A percentile compares a stretch with the other conserved stretches of the same genome.
Conservation (phyloP, 2,797 vertebrate genomes). For the Mionectes olivaceus region DNA sequence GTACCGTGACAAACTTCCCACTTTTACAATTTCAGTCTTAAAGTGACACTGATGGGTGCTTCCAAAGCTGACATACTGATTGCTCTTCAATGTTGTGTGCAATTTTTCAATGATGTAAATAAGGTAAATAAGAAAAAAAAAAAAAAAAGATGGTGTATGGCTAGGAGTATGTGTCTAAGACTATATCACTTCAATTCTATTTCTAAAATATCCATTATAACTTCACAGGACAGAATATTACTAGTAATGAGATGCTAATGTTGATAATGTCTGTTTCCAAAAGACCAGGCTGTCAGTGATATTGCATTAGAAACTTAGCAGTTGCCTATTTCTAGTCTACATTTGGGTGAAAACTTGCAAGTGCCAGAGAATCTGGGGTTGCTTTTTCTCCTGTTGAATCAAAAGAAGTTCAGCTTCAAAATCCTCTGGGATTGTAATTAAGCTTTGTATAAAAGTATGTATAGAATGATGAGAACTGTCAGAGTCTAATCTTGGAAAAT, state of each 20-base stretch:
- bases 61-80: constrained; percentile 56
- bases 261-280: background rate
- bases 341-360: background rate
- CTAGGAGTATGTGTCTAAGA: background rate
- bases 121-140: constrained; percentile 43
- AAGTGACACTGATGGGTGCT: constrained; percentile 48
- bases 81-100: constrained; percentile 53
- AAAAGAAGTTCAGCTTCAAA: background rate
- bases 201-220: background rate
- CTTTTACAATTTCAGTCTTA: constrained; percentile 46
- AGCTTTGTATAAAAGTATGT: background rate
- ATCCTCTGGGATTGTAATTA: background rate
- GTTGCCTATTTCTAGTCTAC: background rate
- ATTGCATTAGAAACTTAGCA: background rate
- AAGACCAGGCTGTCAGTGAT: background rate
- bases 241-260: background rate
- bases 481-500: constrained; percentile 31
- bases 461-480: constrained; percentile 17
- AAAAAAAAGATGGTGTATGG: background rate
- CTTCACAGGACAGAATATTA: background rate
- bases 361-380: background rate
- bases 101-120: constrained; percentile 54
- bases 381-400: background rate
- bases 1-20: constrained; percentile 18
- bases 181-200: background rate